phyloP scores from a whole-genome alignment of 2,113 vertebrate genomes.

The Silurus meridionalis region DNA sequence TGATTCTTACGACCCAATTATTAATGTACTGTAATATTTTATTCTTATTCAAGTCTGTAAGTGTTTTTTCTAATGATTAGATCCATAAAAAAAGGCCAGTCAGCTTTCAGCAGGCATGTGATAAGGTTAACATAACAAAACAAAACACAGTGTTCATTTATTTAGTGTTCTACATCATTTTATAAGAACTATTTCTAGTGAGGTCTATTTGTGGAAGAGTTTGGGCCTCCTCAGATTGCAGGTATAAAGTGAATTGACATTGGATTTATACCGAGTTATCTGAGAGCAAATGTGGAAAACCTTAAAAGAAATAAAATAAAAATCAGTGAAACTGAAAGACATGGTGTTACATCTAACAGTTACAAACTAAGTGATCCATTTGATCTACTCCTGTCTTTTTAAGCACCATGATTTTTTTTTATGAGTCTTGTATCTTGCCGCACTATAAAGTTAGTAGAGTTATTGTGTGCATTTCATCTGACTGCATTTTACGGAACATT shows the following conservation, averaged over 20 bases:
- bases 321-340: background rate
- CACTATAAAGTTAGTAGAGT: background rate
- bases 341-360: background rate
- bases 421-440: background rate
- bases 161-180: background rate
- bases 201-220: background rate
- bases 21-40: background rate
- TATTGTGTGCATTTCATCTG: background rate
- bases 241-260: background rate
- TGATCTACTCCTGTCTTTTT: background rate
- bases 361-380: background rate
- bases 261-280: background rate
- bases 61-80: background rate
- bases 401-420: background rate
- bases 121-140: background rate
- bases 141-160: background rate
- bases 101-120: background rate
- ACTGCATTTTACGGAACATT: background rate
- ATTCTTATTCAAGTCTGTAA: background rate
- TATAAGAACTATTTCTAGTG: no score
- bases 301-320: background rate
- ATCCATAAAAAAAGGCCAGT: background rate
- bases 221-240: background rate
- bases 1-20: background rate
- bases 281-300: background rate